Evolutionary conservation across 2,888 invertebrate species (phyloP).

Genomic region (Trachelus iudaicus): DNA sequence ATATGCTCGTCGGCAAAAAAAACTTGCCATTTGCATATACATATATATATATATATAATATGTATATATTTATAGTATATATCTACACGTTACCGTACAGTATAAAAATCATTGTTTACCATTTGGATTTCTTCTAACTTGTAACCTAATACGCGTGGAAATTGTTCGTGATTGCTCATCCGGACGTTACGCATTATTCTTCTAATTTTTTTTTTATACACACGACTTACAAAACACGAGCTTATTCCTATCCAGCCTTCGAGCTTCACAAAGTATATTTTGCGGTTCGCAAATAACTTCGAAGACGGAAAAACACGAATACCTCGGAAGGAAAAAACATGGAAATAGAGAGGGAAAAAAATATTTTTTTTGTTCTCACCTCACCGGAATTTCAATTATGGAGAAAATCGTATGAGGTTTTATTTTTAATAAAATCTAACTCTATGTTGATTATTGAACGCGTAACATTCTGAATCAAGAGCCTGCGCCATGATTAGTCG

Average conservation of each 20-base stretch:
- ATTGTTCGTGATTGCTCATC: constrained; percentile 38
- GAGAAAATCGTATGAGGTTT: neutral
- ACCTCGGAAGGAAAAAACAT: neutral
- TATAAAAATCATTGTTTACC: constrained; percentile 1
- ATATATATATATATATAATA: neutral
- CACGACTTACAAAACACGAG: neutral
- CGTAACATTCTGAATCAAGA: neutral
- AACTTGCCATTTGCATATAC: neutral
- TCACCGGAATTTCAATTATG: neutral
- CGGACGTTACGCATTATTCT: constrained; percentile 36
- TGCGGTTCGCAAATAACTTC: neutral
- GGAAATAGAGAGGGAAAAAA: neutral
- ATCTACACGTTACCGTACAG: neutral
- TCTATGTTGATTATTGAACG: neutral
- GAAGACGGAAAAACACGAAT: neutral
- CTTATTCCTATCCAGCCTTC: neutral
- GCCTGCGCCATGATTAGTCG: neutral
- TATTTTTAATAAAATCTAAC: neutral
- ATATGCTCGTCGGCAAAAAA: neutral
- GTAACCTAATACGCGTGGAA: constrained; percentile 35
- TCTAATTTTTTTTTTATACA: neutral
- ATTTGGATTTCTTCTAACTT: neutral
- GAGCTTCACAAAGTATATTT: neutral
- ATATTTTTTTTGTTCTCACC: neutral
- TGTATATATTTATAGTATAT: neutral